phyloP scores from a whole-genome alignment of 2,888 invertebrate genomes.

The Sminthurides aquaticus region DNA sequence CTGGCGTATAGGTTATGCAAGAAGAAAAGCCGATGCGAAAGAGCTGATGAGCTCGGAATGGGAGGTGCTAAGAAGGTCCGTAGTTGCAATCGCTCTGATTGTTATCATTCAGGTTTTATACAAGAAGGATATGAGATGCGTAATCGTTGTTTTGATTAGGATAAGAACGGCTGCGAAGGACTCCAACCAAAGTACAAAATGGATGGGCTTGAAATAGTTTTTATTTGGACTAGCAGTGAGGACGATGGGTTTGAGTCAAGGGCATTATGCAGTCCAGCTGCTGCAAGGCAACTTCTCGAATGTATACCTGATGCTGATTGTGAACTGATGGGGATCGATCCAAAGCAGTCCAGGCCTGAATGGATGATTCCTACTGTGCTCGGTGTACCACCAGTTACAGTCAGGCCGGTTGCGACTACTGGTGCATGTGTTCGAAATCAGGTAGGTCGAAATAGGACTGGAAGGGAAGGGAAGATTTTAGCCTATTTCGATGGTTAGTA shows the following conservation, averaged over 20 bases:
- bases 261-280: not conserved
- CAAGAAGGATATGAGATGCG: not conserved
- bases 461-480: too few species aligned
- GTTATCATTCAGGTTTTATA: not conserved
- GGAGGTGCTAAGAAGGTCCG: not conserved
- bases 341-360: constrained; percentile 92
- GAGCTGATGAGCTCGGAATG: not conserved
- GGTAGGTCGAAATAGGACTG: too few species aligned
- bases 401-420: constrained; percentile 96
- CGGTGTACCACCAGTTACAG: constrained; percentile 91
- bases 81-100: not conserved
- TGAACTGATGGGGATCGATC: constrained; percentile 46
- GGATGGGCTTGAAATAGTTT: not conserved
- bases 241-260: constrained; percentile 1
- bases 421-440: constrained; percentile 92
- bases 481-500: too few species aligned
- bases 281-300: not conserved
- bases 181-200: constrained; percentile 4
- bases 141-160: too few species aligned
- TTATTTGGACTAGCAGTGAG: not conserved
- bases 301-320: constrained; percentile 3
- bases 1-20: constrained; percentile 1
- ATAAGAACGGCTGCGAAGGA: too few species aligned
- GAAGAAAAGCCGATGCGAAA: not conserved
- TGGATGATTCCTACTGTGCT: constrained; percentile 98